Conservation (phyloP, 2,113 vertebrate genomes). For the Morone chrysops region DNA sequence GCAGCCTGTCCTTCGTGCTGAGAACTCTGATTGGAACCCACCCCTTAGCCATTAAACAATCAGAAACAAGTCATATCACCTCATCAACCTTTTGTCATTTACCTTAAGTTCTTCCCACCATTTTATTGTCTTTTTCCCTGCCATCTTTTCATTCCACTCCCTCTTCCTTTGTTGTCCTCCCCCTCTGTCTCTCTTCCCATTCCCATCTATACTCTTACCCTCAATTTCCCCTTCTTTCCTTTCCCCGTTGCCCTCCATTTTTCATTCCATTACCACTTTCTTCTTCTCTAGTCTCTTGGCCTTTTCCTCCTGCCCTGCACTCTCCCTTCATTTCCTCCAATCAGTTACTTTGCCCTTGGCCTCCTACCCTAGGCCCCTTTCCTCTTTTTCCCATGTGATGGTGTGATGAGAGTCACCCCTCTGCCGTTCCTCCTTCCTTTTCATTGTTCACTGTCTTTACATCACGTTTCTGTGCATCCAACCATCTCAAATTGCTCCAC, state of each 20-base stretch:
- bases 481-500: conserved; percentile 5
- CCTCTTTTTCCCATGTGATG: conserved; percentile 19
- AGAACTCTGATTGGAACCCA: conserved; percentile 43
- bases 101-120: neutral
- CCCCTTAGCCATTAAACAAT: conserved; percentile 54
- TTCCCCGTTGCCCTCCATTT: neutral
- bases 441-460: conserved; percentile 18
- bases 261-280: conserved; percentile 34
- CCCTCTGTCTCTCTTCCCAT: neutral
- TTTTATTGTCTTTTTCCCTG: neutral
- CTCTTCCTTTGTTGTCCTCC: neutral
- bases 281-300: neutral
- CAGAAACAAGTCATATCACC: conserved; percentile 26
- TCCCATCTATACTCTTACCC: neutral
- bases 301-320: conserved; percentile 19
- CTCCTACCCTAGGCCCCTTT: neutral
- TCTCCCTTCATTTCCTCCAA: conserved; percentile 39
- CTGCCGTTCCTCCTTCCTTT: neutral
- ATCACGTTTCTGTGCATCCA: conserved; percentile 22
- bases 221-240: conserved; percentile 8
- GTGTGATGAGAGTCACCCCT: conserved; percentile 22
- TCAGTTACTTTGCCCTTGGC: conserved; percentile 40
- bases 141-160: conserved; percentile 12
- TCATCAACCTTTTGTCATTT: conserved; percentile 53
- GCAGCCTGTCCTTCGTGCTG: conserved; percentile 19